Conservation (phyloP, 2,888 invertebrate genomes). For the Eupithecia dodoneata region DNA sequence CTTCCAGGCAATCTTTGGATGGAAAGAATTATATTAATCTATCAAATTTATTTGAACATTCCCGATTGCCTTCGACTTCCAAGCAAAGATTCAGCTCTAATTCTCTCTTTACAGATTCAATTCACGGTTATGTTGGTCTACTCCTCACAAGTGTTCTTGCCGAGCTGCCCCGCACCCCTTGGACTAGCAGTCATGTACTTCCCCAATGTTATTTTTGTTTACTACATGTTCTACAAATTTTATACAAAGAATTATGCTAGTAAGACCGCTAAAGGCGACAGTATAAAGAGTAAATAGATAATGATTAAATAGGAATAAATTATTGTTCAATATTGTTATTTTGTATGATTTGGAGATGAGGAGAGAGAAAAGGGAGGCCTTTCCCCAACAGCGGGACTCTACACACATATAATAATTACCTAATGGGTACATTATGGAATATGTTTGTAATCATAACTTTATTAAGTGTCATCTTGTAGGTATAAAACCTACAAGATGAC, state of each 20-base stretch:
- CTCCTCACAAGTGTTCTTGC: constrained; percentile 78
- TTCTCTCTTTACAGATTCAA: constrained; percentile 83
- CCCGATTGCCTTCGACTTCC: fast-evolving
- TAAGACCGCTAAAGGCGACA: constrained; percentile 37
- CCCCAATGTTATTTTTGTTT: constrained; percentile 86
- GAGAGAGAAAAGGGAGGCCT: neutral
- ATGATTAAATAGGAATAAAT: neutral
- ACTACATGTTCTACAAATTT: constrained; percentile 89
- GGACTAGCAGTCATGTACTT: constrained; percentile 82
- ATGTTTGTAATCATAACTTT: neutral
- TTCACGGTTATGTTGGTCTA: constrained; percentile 87
- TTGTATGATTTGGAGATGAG: neutral
- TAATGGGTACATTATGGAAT: neutral
- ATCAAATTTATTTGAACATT: neutral
- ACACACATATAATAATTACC: neutral
- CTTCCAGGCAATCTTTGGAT: too few species aligned
- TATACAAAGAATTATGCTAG: constrained; percentile 83
- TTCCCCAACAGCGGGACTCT: neutral
- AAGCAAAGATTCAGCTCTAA: neutral
- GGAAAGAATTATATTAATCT: too few species aligned
- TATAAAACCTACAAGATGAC: neutral
- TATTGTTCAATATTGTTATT: neutral
- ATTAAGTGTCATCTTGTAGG: too few species aligned
- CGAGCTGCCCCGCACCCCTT: constrained; percentile 83
- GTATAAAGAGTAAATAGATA: constrained; percentile 37